A percentile compares a stretch with the other conserved stretches of the same genome.
These are phyloP conservation scores for Neuroterus valhalla DNA, from an alignment of 1,140 invertebrate species.

Conservation along the genomic window DNA sequence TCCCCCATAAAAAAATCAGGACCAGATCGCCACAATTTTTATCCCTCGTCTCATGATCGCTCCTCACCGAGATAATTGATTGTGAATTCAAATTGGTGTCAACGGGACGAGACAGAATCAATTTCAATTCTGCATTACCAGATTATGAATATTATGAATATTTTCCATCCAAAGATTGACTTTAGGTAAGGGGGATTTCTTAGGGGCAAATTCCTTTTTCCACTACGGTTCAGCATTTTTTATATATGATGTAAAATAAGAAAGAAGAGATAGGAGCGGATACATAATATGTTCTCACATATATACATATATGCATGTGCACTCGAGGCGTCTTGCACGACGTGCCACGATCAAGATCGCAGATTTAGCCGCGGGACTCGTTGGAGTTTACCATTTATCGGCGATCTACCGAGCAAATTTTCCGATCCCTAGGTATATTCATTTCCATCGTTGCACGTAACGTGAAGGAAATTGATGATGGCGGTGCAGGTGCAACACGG, in stretches of 20 bases:
- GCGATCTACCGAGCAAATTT: constrained; percentile 65
- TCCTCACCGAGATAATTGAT: constrained; percentile 10
- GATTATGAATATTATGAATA: constrained; percentile 45
- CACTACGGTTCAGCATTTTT: constrained; percentile 51
- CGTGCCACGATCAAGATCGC: constrained; percentile 66
- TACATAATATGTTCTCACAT: constrained; percentile 21
- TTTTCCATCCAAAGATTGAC: constrained; percentile 44
- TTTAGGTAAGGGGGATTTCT: constrained; percentile 44
- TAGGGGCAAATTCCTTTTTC: constrained; percentile 51
- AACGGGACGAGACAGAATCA: background rate
- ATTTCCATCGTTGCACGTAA: constrained; percentile 44
- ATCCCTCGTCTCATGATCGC: background rate
- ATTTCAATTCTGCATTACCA: background rate
- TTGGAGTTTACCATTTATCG: constrained; percentile 65
- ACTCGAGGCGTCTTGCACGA: constrained; percentile 61
- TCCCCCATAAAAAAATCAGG: background rate
- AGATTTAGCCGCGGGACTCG: constrained; percentile 60
- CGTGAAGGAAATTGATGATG: constrained; percentile 40
- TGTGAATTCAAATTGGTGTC: background rate
- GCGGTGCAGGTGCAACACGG: background rate
- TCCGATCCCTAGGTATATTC: constrained; percentile 61
- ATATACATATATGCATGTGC: constrained; percentile 42
- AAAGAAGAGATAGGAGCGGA: constrained; percentile 42
- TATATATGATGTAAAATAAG: constrained; percentile 53
- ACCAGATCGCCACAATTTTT: background rate